phyloP scores from a whole-genome alignment of 2,113 vertebrate genomes.

The Gymnogyps californianus region DNA sequence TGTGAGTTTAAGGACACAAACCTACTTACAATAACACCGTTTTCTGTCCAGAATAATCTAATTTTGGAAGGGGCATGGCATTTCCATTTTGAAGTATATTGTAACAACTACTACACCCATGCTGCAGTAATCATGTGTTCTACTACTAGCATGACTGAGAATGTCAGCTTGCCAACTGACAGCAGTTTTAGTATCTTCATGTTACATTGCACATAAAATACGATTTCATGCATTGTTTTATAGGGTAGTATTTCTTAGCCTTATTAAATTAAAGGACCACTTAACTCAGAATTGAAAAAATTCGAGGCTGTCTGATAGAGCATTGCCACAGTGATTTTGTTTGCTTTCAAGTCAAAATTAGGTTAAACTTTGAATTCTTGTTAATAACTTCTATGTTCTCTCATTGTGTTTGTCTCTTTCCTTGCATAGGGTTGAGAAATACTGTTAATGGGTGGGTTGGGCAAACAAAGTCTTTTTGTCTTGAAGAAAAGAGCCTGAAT shows the following conservation, averaged over 20 bases:
- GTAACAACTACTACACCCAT: background rate
- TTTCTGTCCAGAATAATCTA: background rate
- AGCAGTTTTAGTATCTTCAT: background rate
- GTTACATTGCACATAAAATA: background rate
- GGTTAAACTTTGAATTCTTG: background rate
- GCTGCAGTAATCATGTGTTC: background rate
- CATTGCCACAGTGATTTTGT: background rate
- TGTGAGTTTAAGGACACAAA: background rate
- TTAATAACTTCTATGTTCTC: background rate
- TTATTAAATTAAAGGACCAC: background rate
- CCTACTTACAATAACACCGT: background rate
- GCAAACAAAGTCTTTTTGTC: background rate
- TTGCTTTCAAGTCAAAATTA: background rate
- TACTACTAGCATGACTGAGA: background rate
- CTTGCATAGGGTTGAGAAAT: background rate
- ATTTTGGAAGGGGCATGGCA: background rate
- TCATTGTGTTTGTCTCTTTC: background rate
- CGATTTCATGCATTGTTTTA: background rate
- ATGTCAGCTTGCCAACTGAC: conserved; percentile 7
- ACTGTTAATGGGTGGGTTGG: background rate
- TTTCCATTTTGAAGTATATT: background rate
- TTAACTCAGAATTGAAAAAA: background rate
- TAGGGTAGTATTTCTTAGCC: background rate
- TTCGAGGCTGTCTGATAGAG: background rate
- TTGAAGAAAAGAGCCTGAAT: background rate